phyloP scores from a whole-genome alignment of 2,797 vertebrate species.

The Mus spretus region DNA sequence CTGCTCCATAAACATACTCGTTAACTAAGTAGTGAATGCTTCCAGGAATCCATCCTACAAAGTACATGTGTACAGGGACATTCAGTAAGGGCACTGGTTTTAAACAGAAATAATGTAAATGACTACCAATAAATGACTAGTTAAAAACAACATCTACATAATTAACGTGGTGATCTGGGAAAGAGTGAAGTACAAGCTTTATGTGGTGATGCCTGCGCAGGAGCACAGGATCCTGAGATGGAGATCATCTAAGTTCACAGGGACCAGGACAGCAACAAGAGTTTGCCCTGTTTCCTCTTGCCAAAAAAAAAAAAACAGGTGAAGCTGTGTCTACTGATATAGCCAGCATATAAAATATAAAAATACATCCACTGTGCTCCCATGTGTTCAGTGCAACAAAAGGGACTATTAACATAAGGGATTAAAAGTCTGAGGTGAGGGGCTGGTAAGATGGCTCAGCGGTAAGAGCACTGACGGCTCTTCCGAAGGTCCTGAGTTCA shows the following conservation, averaged over 20 bases:
- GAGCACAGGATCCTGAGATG: neutral
- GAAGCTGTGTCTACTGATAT: neutral
- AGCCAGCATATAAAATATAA: neutral
- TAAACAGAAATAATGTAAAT: conserved; percentile 60
- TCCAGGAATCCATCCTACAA: conserved; percentile 21
- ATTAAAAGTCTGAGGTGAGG: neutral
- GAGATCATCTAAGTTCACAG: neutral
- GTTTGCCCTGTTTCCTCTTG: neutral
- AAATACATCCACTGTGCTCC: neutral
- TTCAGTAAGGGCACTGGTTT: neutral
- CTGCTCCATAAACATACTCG: neutral
- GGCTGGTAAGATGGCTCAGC: too few species aligned
- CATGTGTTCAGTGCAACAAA: neutral
- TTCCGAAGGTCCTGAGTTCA: too few species aligned
- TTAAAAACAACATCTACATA: neutral
- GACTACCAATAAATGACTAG: neutral
- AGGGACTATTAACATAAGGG: neutral
- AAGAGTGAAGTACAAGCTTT: neutral
- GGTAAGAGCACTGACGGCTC: too few species aligned
- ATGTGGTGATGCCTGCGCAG: neutral
- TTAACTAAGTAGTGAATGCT: neutral
- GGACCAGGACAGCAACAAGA: neutral
- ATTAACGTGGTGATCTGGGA: neutral
- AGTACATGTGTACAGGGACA: neutral
- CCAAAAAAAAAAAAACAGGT: neutral